Percentiles rank a stretch among this genome's conserved stretches.
phyloP scores from a whole-genome alignment of 2,888 invertebrate genomes.

The Cheilosia pagana region DNA sequence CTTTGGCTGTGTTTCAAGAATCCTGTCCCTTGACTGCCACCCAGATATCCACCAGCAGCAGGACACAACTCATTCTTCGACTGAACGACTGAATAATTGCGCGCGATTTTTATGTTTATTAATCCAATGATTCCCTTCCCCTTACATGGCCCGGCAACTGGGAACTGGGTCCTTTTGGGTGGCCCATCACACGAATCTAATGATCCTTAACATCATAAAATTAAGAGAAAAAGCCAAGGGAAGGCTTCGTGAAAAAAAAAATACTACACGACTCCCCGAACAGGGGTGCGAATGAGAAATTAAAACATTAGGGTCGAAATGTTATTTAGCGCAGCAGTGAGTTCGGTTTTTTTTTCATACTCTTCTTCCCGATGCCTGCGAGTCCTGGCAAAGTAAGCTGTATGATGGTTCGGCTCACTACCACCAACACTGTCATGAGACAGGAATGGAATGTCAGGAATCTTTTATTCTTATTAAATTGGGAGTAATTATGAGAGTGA shows the following conservation, averaged over 20 bases:
- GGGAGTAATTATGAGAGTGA: conserved; percentile 69
- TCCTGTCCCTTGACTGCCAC: not conserved
- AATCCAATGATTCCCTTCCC: conserved; percentile 78
- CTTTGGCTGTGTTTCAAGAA: not conserved
- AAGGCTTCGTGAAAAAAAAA: conserved; percentile 22
- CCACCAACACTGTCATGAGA: conserved; percentile 15
- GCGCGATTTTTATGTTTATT: conserved; percentile 77
- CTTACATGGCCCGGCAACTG: conserved; percentile 33
- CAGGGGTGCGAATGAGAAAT: conserved; percentile 75
- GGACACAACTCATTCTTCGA: conserved; percentile 63
- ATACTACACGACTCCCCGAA: conserved; percentile 38
- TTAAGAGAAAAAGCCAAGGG: conserved; percentile 69
- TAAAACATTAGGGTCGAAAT: conserved; percentile 75
- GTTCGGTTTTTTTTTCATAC: conserved; percentile 15
- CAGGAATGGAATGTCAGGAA: conserved; percentile 74
- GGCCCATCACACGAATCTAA: conserved; percentile 78
- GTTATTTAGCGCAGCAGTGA: conserved; percentile 50
- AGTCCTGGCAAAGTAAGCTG: conserved; percentile 53
- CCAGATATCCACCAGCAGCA: not conserved
- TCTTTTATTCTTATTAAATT: conserved; percentile 76
- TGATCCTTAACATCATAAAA: conserved; percentile 83
- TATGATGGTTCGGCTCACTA: conserved; percentile 31
- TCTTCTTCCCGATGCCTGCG: conserved; percentile 44
- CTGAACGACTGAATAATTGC: conserved; percentile 66
- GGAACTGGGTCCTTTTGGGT: conserved; percentile 1